phyloP scores from a whole-genome alignment of 2,797 vertebrate genomes.

The Dermochelys coriacea region DNA sequence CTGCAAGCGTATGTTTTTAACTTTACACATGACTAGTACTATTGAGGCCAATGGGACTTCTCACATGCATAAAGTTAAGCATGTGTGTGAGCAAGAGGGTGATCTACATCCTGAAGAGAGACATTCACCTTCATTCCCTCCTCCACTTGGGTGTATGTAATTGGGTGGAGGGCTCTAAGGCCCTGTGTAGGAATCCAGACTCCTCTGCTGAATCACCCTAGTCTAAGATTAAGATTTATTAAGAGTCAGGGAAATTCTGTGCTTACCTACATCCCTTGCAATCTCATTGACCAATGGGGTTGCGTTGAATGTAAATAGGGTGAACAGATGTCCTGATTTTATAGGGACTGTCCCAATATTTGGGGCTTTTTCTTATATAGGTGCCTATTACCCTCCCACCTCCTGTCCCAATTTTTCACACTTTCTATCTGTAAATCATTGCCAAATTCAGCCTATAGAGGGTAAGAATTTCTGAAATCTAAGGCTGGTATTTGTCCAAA shows the following conservation, averaged over 20 bases:
- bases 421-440: background rate
- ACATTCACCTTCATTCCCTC: background rate
- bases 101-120: background rate
- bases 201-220: background rate
- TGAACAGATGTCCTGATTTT: too few species aligned
- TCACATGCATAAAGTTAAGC: background rate
- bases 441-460: background rate
- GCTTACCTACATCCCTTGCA: background rate
- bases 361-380: too few species aligned
- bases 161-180: background rate
- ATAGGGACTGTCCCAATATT: too few species aligned
- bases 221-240: background rate
- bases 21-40: background rate
- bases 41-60: background rate
- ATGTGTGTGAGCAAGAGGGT: fast-evolving
- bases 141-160: background rate
- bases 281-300: background rate
- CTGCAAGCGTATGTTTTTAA: fast-evolving
- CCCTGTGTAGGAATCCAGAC: background rate
- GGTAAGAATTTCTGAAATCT: background rate
- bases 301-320: fast-evolving
- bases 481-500: background rate
- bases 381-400: too few species aligned
- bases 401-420: too few species aligned
- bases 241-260: background rate